phyloP scores from a whole-genome alignment of 2,888 invertebrate species.

The Andrena hattorfiana region DNA sequence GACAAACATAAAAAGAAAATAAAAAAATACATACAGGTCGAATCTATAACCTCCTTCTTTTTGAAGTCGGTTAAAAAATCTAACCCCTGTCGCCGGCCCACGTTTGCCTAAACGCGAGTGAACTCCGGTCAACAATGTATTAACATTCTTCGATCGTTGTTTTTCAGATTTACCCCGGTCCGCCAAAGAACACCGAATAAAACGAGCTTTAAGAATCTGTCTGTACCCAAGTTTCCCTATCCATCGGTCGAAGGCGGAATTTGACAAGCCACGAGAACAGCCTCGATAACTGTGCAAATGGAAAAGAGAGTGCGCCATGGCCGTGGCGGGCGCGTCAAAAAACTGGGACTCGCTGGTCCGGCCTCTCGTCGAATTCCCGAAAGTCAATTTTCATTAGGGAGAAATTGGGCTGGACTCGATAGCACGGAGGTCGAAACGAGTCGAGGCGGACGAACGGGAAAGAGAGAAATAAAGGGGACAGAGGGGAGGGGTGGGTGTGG shows the following conservation, averaged over 20 bases:
- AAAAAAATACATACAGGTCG: no score
- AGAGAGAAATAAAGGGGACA: constrained; percentile 27
- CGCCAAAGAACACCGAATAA: no score
- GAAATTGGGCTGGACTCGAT: constrained; percentile 70
- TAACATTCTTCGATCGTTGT: no score
- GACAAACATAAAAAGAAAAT: no score
- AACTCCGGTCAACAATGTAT: no score
- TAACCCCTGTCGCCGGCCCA: no score
- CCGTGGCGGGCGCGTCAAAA: constrained; percentile 55
- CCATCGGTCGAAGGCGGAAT: constrained; percentile 59
- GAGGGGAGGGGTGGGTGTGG: constrained; percentile 49
- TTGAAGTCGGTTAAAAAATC: no score
- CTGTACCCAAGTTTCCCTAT: background rate
- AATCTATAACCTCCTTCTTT: no score
- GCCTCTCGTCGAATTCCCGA: constrained; percentile 53
- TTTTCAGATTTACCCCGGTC: no score
- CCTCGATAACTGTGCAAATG: constrained; percentile 43
- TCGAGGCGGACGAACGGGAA: constrained; percentile 41
- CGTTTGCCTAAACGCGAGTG: no score
- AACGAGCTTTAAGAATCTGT: background rate
- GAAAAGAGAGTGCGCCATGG: constrained; percentile 39
- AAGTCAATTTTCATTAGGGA: constrained; percentile 79
- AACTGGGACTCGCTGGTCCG: constrained; percentile 60
- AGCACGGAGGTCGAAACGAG: constrained; percentile 55
- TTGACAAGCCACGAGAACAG: constrained; percentile 50